Percentiles rank a stretch among this genome's conserved stretches.
These are phyloP conservation scores for Podilymbus podiceps DNA, from an alignment of 2,113 vertebrate genomes.

Conservation along the genomic window DNA sequence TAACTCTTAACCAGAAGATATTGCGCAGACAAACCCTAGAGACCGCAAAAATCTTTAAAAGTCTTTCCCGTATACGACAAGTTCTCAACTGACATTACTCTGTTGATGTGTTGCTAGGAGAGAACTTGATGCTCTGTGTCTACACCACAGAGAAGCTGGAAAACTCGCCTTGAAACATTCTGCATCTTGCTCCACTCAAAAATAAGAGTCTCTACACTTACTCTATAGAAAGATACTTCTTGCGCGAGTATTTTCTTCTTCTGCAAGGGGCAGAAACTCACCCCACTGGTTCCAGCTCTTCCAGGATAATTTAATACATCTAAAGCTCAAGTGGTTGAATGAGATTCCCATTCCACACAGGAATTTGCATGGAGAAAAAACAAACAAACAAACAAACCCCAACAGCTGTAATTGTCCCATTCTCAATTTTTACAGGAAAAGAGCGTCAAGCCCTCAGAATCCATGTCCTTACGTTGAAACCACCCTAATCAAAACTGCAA, in stretches of 20 bases:
- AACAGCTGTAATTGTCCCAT: neutral
- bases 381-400: too few relatives aligned
- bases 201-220: neutral
- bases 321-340: neutral
- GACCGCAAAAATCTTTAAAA: neutral
- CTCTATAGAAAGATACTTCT: neutral
- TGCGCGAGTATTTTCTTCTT: neutral
- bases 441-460: neutral
- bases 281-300: neutral
- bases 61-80: neutral
- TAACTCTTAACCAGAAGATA: neutral
- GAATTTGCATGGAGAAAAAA: neutral
- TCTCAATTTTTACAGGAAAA: neutral
- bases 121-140: neutral
- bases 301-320: neutral
- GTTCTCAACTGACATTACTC: neutral
- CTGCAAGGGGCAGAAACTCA: neutral
- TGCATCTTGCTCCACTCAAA: neutral
- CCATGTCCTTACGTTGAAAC: rapidly evolving
- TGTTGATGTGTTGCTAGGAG: neutral
- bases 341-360: neutral
- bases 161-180: neutral
- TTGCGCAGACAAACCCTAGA: neutral
- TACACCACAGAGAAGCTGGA: neutral
- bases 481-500: neutral